phyloP scores from a whole-genome alignment of 2,113 vertebrate species.

The Mobula hypostoma region DNA sequence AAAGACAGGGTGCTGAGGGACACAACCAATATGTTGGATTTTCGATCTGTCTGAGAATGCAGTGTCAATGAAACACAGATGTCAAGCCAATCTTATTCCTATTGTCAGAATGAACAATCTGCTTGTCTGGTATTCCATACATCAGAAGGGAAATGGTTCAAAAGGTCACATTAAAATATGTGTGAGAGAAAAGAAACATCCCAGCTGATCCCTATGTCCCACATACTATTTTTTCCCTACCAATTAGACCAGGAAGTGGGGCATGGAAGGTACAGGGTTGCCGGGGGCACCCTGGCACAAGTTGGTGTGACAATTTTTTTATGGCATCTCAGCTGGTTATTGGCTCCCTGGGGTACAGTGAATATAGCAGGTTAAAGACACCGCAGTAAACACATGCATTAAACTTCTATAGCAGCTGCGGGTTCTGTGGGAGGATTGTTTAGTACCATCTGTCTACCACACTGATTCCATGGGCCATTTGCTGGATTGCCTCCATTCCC shows the following conservation, averaged over 20 bases:
- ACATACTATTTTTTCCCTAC: not conserved
- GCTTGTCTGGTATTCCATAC: not conserved
- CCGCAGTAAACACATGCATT: conserved; percentile 28
- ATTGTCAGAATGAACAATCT: not conserved
- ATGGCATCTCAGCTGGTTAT: not conserved
- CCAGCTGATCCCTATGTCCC: not conserved
- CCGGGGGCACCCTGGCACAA: not conserved
- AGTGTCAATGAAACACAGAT: not conserved
- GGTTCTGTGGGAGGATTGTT: not conserved
- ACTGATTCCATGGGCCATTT: not conserved
- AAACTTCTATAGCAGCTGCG: conserved; percentile 23
- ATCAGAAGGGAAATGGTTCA: not conserved
- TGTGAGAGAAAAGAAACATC: not conserved
- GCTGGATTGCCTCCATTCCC: not conserved
- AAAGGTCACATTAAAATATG: not conserved
- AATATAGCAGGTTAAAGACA: not conserved
- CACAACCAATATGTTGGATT: not conserved
- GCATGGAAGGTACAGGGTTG: not conserved
- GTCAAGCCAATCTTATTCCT: not conserved
- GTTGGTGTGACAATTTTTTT: not conserved
- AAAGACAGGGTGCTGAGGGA: not conserved
- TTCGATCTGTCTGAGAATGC: too few relatives aligned
- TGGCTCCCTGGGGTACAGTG: not conserved
- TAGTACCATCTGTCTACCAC: conserved; percentile 11
- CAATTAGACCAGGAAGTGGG: not conserved